Conservation (phyloP, 2,797 vertebrate species). For the Sebastes variabilis region DNA sequence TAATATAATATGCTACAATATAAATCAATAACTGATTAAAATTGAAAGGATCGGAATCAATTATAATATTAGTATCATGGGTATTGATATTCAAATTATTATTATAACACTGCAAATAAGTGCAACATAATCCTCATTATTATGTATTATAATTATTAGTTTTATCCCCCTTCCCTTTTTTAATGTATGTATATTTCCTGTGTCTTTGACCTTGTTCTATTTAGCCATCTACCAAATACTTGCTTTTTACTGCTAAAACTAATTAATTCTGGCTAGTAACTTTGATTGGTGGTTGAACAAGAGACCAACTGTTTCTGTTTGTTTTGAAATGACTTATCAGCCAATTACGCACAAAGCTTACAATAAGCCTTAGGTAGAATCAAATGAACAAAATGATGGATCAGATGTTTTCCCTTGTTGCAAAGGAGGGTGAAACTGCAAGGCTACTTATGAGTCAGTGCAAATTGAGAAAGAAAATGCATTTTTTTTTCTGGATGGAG, state of each 20-base stretch:
- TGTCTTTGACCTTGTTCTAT: neutral
- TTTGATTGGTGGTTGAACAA: neutral
- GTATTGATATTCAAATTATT: too few relatives aligned
- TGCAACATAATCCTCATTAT: accelerated
- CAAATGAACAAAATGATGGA: constrained; percentile 1
- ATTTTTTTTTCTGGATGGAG: neutral
- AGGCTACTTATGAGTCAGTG: constrained; percentile 25
- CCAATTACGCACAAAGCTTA: neutral
- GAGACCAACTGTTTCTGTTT: constrained; percentile 8
- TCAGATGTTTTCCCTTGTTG: constrained; percentile 1
- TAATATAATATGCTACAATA: too few relatives aligned
- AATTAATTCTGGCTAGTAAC: neutral
- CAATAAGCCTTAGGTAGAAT: constrained; percentile 1
- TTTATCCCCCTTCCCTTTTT: too few relatives aligned
- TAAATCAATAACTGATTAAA: too few relatives aligned
- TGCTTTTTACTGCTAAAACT: neutral
- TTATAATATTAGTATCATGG: too few relatives aligned
- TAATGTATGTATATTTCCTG: neutral
- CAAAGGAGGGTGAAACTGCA: constrained; percentile 4
- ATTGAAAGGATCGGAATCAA: too few relatives aligned
- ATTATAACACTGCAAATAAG: too few relatives aligned
- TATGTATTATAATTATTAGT: too few relatives aligned
- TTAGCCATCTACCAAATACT: neutral
- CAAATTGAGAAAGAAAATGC: constrained; percentile 4
- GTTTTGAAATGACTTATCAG: neutral